Base-by-base conservation (phyloP, 2,888 invertebrate species). In the Eristalis pertinax region DNA sequence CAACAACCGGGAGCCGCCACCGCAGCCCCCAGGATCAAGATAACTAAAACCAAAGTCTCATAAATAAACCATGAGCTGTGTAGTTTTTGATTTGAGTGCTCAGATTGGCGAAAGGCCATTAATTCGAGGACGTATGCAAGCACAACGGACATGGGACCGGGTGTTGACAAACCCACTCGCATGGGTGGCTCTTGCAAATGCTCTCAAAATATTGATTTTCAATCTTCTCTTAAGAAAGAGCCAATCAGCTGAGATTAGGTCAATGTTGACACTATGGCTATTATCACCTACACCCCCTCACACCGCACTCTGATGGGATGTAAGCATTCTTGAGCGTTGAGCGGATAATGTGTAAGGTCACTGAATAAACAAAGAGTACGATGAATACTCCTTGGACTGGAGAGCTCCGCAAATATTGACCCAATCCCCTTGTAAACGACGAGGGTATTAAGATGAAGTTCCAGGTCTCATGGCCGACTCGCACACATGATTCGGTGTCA, bases 231-330 rank as follows among this genome's bases (percentile, higher is more conserved):
- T 32, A 19, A 22, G 22, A 41, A 29, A 68, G 58, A 68, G 72
- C 77, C 83, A 86, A 86, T 86, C 83, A 86, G 83, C 83, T 83
- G 74, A 70, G 86, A 86, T 86, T 75, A 79, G 86, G 86, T 86
- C 86, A 86, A 83, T 86, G 78, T 86, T 86, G 78, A 78, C 78
- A 72, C 60, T 67, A 67, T 58, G 19, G 75, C 69, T 79, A 68
- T 83, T 83, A 86, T 83, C 83, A 63, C 63, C 70, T 56, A 8
- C 22, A 19, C n/a, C 19, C 26, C 26, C 10, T 4, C 60, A 13
- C 0, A 4, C 2, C 26, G 26, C 50, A 41, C 73, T 32, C 69
- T 43, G 69, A 32, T 64, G 67, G 24, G 41, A 26, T 24, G 69
- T 67, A 82, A 82, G 78, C 70, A 79, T 67, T 73, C 74, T 83